Evolutionary conservation across 2,888 invertebrate species (phyloP).

Genomic region (Drosophila imparisetae): DNA sequence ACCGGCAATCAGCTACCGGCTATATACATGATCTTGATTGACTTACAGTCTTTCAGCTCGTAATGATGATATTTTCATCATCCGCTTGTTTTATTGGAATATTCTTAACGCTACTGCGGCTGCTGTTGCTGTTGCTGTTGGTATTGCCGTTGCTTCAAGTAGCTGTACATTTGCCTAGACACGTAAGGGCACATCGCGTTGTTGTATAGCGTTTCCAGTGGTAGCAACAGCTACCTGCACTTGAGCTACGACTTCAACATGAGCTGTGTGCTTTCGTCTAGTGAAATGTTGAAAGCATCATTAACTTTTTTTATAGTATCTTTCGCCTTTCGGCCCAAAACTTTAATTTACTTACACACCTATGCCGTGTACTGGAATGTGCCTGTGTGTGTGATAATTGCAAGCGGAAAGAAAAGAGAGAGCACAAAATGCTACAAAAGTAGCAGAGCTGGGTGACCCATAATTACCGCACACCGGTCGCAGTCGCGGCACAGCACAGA

Average conservation of each 20-base stretch:
- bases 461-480: conserved; percentile 70
- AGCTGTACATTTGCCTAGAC: conserved; percentile 66
- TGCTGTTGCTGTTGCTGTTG: not conserved
- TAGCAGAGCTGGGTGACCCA: conserved; percentile 69
- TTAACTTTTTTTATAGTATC: conserved; percentile 60
- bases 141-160: conserved; percentile 30
- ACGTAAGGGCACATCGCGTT: conserved; percentile 17
- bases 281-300: conserved; percentile 79
- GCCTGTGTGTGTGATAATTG: conserved; percentile 68
- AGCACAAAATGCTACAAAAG: conserved; percentile 29
- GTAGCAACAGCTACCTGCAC: conserved; percentile 60
- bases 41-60: conserved; percentile 57
- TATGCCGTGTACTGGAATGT: not conserved
- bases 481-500: conserved; percentile 54
- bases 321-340: conserved; percentile 57
- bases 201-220: conserved; percentile 14
- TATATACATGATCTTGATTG: conserved; percentile 61
- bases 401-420: conserved; percentile 56
- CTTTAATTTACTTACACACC: conserved; percentile 54
- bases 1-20: conserved; percentile 14
- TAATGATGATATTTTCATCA: conserved; percentile 74
- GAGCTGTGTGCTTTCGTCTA: conserved; percentile 62
- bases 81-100: conserved; percentile 68
- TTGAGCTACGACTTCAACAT: conserved; percentile 48
- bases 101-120: conserved; percentile 45